Conservation (phyloP, 2,888 invertebrate genomes). For the Anorthoa munda region DNA sequence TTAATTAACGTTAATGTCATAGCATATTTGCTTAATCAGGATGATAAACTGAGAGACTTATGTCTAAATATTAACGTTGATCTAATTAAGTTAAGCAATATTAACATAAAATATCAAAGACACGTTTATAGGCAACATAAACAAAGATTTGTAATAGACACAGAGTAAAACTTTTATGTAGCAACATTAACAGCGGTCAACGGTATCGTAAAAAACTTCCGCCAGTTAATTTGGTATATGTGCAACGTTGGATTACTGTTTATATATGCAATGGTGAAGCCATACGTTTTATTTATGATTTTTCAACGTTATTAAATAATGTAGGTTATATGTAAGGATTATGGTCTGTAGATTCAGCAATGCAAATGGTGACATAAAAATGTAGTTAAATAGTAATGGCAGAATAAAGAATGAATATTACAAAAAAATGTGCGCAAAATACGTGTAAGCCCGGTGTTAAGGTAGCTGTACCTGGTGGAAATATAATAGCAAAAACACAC, state of each 20-base stretch:
- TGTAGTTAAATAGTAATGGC: not conserved
- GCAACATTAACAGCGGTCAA: slow-evolving; percentile 67
- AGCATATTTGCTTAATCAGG: not conserved
- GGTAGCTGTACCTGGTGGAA: slow-evolving; percentile 18
- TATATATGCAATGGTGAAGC: slow-evolving; percentile 23
- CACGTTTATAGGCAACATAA: slow-evolving; percentile 47
- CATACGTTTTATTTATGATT: slow-evolving; percentile 15
- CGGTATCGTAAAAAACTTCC: slow-evolving; percentile 72
- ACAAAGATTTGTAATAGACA: slow-evolving; percentile 56
- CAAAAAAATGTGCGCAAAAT: not conserved
- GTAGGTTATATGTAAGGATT: slow-evolving; percentile 11
- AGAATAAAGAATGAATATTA: not conserved
- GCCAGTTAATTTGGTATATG: slow-evolving; percentile 65
- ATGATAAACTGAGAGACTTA: not conserved
- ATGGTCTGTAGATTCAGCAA: slow-evolving; percentile 15
- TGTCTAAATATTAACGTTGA: slow-evolving; percentile 36
- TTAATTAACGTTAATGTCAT: not conserved
- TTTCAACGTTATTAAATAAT: slow-evolving; percentile 9
- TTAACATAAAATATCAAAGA: slow-evolving; percentile 59
- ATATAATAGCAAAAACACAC: slow-evolving; percentile 26
- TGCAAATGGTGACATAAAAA: slow-evolving; percentile 10
- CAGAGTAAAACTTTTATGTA: slow-evolving; percentile 60
- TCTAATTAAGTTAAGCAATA: slow-evolving; percentile 36
- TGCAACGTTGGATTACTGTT: slow-evolving; percentile 56
- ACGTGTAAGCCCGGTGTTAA: not conserved